Evolutionary conservation across 2,888 invertebrate species (phyloP), one percentile per base, ranked within the genome.

Genomic region (Apamea anceps): DNA sequence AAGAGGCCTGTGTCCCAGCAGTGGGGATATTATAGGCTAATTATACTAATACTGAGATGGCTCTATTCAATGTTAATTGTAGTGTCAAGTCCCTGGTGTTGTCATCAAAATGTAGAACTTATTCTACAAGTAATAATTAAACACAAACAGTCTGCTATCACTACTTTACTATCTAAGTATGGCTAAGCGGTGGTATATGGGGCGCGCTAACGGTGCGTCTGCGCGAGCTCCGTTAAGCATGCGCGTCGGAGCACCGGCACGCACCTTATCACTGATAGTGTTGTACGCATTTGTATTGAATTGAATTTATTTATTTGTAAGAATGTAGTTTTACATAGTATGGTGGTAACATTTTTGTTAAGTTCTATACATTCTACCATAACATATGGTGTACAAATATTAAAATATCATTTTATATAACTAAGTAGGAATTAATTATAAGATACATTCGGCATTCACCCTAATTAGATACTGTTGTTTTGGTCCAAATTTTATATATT

Each of bases 151-250:
- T 45, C 2, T 62, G 4, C 21, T 74, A 74, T 37, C 62, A 60
- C 21, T 21, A 42, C n/a, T 28, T 37, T 65, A 51, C 63, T 73
- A 63, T 60, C 73, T 70, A 70, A 45, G 75, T 67, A 67, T 67
- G 62, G 72, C 62, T 51, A 51, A n/a, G 78, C 63, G 32, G 90
- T 89, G 88, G 81, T 89, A 90, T 92, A 91, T 91, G 92, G 88
- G 86, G 85, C 89, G 88, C 84, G 86, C 48, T 92, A 93, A 91
- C 93, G 93, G 92, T 91, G 87, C 81, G 72, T 51, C 51, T 72
- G 78, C 67, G 77, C 72, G 77, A 74, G 85, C 87, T 84, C 93
- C 93, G 93, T 93, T 93, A 92, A 90, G 74, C 81, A 86, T 86
- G 86, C 88, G 87, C 77, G 54, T 25, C 81, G 75, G 72, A 57